These are phyloP conservation scores for Leucoraja ocellata DNA, from an alignment of 2,797 vertebrate species.

Conservation along the genomic window DNA sequence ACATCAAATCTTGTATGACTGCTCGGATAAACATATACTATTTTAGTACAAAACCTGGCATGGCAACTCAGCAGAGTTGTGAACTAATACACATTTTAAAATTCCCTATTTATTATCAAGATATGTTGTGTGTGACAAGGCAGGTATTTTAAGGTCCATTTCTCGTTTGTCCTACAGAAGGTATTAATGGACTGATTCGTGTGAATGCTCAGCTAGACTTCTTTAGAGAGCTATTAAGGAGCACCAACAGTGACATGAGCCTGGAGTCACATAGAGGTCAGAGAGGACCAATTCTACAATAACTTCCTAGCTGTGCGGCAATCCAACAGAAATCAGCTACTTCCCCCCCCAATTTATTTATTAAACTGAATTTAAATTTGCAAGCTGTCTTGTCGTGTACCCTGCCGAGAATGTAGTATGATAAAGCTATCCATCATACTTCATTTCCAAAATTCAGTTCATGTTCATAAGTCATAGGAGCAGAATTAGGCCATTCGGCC, in stretches of 20 bases:
- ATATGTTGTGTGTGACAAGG: neutral
- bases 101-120: neutral
- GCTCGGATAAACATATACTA: neutral
- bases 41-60: constrained; percentile 5
- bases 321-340: neutral
- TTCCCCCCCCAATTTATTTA: neutral
- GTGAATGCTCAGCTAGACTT: neutral
- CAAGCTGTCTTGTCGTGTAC: neutral
- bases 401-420: too few species aligned
- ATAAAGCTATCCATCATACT: too few species aligned
- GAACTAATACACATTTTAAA: neutral
- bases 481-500: too few species aligned
- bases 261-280: too few species aligned
- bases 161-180: neutral
- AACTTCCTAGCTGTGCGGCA: neutral
- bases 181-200: neutral
- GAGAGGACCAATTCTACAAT: neutral
- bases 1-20: neutral
- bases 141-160: neutral
- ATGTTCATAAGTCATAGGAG: too few species aligned
- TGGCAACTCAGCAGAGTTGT: neutral
- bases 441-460: too few species aligned
- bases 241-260: too few species aligned
- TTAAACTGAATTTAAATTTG: neutral
- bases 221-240: too few species aligned